Conservation (phyloP, 1,140 invertebrate genomes). For the Penaeus vannamei region DNA sequence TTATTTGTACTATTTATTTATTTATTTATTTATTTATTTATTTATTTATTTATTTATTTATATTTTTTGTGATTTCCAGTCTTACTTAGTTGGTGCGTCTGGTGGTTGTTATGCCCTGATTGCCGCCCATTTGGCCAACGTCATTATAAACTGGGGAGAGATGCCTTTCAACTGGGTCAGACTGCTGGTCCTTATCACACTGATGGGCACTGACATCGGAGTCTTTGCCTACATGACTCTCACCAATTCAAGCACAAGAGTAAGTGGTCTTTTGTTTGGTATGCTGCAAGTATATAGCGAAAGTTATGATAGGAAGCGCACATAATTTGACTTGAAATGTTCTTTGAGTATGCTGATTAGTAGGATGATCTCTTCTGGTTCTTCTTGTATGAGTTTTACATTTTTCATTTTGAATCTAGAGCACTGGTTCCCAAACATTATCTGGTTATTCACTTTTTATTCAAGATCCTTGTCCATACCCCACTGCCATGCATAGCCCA, state of each 20-base stretch:
- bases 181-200: constrained; percentile 82
- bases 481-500: no score
- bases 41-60: background rate
- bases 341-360: background rate
- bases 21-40: background rate
- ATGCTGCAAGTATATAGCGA: background rate
- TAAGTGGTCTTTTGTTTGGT: background rate
- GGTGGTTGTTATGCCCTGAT: constrained; percentile 97
- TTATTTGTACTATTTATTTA: no score
- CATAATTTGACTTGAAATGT: background rate
- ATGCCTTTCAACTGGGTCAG: constrained; percentile 91
- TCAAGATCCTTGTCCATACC: no score
- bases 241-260: constrained; percentile 28
- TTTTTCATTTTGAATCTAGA: no score
- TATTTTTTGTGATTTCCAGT: constrained; percentile 73
- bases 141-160: constrained; percentile 94
- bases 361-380: no score
- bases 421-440: no score
- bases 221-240: constrained; percentile 80
- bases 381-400: no score
- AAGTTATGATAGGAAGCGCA: background rate
- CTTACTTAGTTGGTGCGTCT: constrained; percentile 93
- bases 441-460: no score
- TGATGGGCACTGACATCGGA: constrained; percentile 84
- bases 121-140: constrained; percentile 94